A percentile compares a stretch with the other conserved stretches of the same genome.
phyloP scores from a whole-genome alignment of 2,113 vertebrate genomes.

The Xenotilapia longispinis region DNA sequence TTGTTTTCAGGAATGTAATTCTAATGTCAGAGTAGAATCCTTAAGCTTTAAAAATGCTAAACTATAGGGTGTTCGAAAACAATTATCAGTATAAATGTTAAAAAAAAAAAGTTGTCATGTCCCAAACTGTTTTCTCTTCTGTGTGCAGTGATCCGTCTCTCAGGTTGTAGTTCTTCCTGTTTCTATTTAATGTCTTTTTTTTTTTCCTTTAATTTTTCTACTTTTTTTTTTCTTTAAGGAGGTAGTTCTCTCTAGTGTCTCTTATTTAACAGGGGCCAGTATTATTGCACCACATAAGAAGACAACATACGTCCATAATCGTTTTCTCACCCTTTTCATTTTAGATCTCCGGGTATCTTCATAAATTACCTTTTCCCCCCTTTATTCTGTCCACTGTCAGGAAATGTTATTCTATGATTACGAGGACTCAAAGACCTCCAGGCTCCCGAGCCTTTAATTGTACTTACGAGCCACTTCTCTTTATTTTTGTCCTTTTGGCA shows the following conservation, averaged over 20 bases:
- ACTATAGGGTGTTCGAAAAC: not conserved
- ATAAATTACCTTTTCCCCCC: constrained; percentile 19
- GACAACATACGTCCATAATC: constrained; percentile 20
- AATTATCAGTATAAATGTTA: not conserved
- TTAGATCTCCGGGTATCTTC: constrained; percentile 40
- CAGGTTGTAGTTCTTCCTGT: constrained; percentile 16
- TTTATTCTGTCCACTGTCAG: constrained; percentile 42
- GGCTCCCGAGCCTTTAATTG: not conserved
- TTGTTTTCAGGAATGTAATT: not conserved
- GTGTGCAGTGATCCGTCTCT: constrained; percentile 25
- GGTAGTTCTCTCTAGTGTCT: constrained; percentile 37
- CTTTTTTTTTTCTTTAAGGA: not conserved
- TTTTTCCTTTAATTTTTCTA: constrained; percentile 1
- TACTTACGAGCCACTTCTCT: not conserved
- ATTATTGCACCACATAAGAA: constrained; percentile 28
- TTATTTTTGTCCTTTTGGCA: not conserved
- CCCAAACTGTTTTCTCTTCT: not conserved
- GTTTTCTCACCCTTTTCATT: constrained; percentile 45
- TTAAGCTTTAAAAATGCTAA: constrained; percentile 27
- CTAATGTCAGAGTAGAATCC: not conserved
- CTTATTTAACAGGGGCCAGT: constrained; percentile 49
- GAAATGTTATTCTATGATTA: constrained; percentile 28
- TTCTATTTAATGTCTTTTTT: not conserved
- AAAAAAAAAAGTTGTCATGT: not conserved
- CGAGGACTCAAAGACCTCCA: constrained; percentile 11